phyloP scores from a whole-genome alignment of 2,113 vertebrate species.

The Lonchura striata region DNA sequence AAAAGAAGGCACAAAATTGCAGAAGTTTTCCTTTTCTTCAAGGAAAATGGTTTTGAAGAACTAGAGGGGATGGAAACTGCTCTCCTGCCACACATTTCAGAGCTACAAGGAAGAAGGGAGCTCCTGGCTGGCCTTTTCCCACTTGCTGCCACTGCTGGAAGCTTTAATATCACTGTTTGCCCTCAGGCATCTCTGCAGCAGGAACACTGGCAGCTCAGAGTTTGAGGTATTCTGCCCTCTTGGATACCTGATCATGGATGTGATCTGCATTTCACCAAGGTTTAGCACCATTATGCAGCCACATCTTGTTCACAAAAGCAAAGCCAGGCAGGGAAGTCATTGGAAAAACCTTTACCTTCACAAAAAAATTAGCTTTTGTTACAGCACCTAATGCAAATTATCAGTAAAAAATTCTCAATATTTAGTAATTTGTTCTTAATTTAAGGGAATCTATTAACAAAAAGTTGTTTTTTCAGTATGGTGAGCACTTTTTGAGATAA shows the following conservation, averaged over 20 bases:
- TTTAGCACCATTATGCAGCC: background rate
- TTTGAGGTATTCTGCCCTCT: background rate
- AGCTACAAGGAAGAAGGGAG: background rate
- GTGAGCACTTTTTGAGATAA: background rate
- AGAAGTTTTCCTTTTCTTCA: background rate
- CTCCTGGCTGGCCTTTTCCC: background rate
- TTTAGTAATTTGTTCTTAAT: background rate
- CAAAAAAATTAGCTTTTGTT: background rate
- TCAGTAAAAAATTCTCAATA: background rate
- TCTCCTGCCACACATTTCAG: background rate
- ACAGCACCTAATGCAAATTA: background rate
- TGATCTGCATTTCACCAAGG: background rate
- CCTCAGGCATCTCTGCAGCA: accelerated
- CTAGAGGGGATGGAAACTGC: background rate
- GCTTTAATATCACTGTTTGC: background rate
- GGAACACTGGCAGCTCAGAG: background rate
- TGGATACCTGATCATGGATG: accelerated
- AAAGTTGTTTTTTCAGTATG: background rate
- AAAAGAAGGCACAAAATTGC: background rate
- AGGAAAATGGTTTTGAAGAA: background rate
- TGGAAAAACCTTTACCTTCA: background rate
- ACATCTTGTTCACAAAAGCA: background rate
- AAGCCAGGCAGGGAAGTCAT: background rate
- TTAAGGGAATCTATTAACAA: background rate
- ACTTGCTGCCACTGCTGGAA: background rate